A percentile compares a stretch with the other conserved stretches of the same genome.
Evolutionary conservation across 2,113 vertebrate species (phyloP).

Genomic region (Procavia capensis): DNA sequence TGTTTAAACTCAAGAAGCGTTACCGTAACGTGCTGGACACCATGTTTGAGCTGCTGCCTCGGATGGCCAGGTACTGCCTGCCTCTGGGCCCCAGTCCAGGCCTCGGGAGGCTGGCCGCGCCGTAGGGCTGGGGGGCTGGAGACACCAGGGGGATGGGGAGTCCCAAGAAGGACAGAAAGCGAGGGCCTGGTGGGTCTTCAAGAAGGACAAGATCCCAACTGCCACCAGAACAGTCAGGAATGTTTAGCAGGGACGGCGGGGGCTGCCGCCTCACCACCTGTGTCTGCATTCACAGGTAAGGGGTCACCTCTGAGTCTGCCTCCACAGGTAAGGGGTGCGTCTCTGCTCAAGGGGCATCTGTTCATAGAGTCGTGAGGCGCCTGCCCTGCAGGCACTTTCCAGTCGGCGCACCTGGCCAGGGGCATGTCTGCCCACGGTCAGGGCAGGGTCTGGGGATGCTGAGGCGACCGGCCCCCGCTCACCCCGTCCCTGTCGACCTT

Average conservation of each 20-base stretch:
- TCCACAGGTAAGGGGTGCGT: slow-evolving; percentile 65
- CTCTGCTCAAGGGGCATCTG: slow-evolving; percentile 44
- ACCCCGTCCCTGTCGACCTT: slow-evolving; percentile 58
- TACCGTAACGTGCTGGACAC: slow-evolving; percentile 98
- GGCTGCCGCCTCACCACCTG: slow-evolving; percentile 39
- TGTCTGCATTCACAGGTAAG: slow-evolving; percentile 76
- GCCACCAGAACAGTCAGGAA: background rate
- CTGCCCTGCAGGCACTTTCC: slow-evolving; percentile 37
- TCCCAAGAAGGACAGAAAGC: background rate
- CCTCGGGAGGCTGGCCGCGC: background rate
- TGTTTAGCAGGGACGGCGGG: slow-evolving; percentile 28
- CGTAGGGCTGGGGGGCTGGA: background rate
- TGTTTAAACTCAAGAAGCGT: slow-evolving; percentile 97
- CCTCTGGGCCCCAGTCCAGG: background rate
- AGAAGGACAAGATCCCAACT: background rate
- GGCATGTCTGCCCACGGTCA: background rate
- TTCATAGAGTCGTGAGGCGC: background rate
- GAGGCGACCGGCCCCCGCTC: background rate
- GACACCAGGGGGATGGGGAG: background rate
- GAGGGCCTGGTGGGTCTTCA: background rate
- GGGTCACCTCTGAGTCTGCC: slow-evolving; percentile 69
- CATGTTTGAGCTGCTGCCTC: slow-evolving; percentile 97
- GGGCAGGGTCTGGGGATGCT: background rate
- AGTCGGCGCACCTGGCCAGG: background rate
- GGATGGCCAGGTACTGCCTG: slow-evolving; percentile 94